Evolutionary conservation across 1,140 invertebrate genomes (phyloP).

Genomic region (Xylocopa sonorina): DNA sequence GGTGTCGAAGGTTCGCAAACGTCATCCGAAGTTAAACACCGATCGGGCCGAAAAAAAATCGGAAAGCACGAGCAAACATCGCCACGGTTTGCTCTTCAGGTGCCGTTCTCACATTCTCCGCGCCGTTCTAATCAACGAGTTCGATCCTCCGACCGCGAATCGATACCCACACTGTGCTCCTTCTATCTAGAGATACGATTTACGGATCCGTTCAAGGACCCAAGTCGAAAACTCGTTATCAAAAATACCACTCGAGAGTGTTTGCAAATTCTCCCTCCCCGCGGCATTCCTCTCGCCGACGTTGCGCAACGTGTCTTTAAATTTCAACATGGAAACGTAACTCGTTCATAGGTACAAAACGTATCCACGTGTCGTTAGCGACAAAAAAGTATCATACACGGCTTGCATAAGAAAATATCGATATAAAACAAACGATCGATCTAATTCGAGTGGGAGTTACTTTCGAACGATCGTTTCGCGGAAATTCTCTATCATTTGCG

Average conservation of each 20-base stretch:
- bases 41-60: conserved; percentile 35
- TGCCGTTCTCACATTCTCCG: conserved; percentile 59
- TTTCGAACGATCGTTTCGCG: too few species aligned
- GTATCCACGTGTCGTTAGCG: too few species aligned
- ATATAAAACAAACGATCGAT: too few species aligned
- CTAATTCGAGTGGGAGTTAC: too few species aligned
- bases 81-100: conserved; percentile 59
- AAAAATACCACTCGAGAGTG: neutral
- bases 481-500: too few species aligned
- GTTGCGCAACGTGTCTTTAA: neutral
- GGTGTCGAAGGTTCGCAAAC: conserved; percentile 7
- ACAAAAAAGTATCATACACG: too few species aligned
- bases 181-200: conserved; percentile 25
- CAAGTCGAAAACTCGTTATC: conserved; percentile 37
- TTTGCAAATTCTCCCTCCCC: neutral
- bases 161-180: conserved; percentile 1
- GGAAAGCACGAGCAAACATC: conserved; percentile 38
- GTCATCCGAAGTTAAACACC: conserved; percentile 46
- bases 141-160: conserved; percentile 19
- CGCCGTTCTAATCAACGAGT: conserved; percentile 15
- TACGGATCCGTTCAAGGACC: neutral
- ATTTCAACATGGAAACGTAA: neutral
- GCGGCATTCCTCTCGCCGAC: neutral
- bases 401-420: too few species aligned
- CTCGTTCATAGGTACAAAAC: too few species aligned